Evolutionary conservation across 2,797 vertebrate species (phyloP).

Genomic region (Darevskia nairensis): DNA sequence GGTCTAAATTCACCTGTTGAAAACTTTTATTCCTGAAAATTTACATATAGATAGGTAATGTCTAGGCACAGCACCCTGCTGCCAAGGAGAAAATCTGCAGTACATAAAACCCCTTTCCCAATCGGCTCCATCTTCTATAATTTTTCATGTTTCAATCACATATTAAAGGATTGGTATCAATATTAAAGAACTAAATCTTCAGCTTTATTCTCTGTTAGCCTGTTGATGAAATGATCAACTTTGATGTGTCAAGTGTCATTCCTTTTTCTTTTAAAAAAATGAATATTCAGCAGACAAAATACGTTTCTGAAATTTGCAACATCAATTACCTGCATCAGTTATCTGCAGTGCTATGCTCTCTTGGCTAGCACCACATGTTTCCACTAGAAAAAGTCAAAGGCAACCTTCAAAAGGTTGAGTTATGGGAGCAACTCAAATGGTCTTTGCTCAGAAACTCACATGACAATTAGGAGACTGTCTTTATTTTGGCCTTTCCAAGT

Average conservation of each 20-base stretch:
- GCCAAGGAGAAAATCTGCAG: conserved; percentile 20
- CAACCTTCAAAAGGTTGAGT: rapidly evolving
- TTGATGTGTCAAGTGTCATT: conserved; percentile 60
- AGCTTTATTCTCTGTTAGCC: conserved; percentile 77
- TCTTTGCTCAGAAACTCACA: not conserved
- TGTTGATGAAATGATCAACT: conserved; percentile 81
- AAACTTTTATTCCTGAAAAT: conserved; percentile 66
- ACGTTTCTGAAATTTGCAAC: conserved; percentile 37
- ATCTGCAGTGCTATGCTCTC: conserved; percentile 32
- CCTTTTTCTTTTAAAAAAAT: conserved; percentile 68
- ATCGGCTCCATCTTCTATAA: not conserved
- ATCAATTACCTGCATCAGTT: conserved; percentile 21
- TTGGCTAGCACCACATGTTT: conserved; percentile 14
- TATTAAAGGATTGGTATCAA: conserved; percentile 5
- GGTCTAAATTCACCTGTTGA: conserved; percentile 7
- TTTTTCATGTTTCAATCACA: conserved; percentile 69
- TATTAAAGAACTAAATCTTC: conserved; percentile 64
- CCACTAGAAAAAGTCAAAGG: not conserved
- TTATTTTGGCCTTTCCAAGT: not conserved
- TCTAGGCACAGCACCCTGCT: conserved; percentile 11
- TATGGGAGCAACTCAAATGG: not conserved
- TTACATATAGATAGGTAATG: conserved; percentile 80
- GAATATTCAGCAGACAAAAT: conserved; percentile 28
- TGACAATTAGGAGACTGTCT: not conserved
- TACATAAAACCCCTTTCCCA: conserved; percentile 42